Evolutionary conservation across 2,797 vertebrate genomes (phyloP), one percentile per base, ranked within the genome.

Genomic region (Pangasius djambal): DNA sequence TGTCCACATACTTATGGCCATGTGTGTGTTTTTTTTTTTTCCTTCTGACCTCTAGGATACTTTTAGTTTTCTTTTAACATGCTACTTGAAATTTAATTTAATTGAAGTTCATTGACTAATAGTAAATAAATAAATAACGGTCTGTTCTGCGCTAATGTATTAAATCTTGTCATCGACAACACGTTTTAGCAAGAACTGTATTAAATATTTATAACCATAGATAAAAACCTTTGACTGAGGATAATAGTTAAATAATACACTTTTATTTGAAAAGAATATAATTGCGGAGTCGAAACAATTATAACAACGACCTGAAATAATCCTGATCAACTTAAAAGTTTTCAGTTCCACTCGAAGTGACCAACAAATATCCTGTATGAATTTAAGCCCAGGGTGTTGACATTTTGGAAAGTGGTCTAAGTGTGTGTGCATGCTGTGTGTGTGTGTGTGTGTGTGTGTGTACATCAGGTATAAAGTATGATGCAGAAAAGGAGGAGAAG

Each of bases 401-500:
- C 37, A 44, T 40, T 74, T 70, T 70, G 28, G 12, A 37, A 70
- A 37, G 10, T 48, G 25, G 12, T 70, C 15, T 37, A 8, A 37
- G 40, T 48, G 75, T 6, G 5, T 61, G 31, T 78, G 50, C 16
- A 10, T 77, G 74, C 3, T 77, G 59, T 22, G 15, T 6, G 5
- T 61, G 31, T 77, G 59, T 22, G 15, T 77, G 74, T 8, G 15
- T 86, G 44, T 82, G 3, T 81, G 55, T 77, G 37, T 37, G 50
- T 69, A 83, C 91, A 40, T 84, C 93, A 99, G 99, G 97, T 94
- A 98, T 99, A 95, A 97, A 97, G 93, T 99, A 99, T 83, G 98
- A 99, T 95, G 95, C 97, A 61, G 95, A 97, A 91, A 99, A 99
- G 93, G 99, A 99, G 94, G 97, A 97, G 91, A 97, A 95, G 70